phyloP scores from a whole-genome alignment of 2,888 invertebrate genomes.

The Cremastinae sp. region DNA sequence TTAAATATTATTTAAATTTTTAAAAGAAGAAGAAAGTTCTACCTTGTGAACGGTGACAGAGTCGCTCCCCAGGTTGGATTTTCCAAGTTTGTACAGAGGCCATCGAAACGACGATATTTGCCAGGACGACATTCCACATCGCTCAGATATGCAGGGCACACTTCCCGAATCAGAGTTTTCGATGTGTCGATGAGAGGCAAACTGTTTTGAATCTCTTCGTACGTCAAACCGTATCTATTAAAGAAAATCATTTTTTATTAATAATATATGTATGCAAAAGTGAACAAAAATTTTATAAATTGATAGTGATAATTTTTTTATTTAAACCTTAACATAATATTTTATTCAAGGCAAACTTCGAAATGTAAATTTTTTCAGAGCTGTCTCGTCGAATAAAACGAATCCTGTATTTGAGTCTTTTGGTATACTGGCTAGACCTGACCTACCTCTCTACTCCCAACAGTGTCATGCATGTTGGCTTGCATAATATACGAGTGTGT shows the following conservation, averaged over 20 bases:
- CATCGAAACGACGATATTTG: constrained; percentile 92
- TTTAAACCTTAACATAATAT: no score
- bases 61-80: constrained; percentile 95
- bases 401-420: no score
- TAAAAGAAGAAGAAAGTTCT: constrained; percentile 65
- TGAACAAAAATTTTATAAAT: background rate
- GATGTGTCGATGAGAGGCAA: constrained; percentile 93
- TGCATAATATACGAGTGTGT: no score
- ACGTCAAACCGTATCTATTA: constrained; percentile 89
- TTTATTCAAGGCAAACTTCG: background rate
- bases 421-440: no score
- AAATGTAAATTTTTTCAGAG: background rate
- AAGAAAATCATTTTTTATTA: constrained; percentile 11
- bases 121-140: constrained; percentile 94
- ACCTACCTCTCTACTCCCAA: no score
- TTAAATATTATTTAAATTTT: background rate
- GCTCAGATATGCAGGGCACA: constrained; percentile 93
- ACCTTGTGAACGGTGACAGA: constrained; percentile 92
- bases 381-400: no score
- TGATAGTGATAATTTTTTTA: background rate
- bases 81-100: constrained; percentile 92
- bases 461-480: no score
- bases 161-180: constrained; percentile 91
- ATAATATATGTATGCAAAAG: background rate
- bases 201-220: constrained; percentile 93